Evolutionary conservation across 1,140 invertebrate species (phyloP).

Genomic region (Hermetia illucens): DNA sequence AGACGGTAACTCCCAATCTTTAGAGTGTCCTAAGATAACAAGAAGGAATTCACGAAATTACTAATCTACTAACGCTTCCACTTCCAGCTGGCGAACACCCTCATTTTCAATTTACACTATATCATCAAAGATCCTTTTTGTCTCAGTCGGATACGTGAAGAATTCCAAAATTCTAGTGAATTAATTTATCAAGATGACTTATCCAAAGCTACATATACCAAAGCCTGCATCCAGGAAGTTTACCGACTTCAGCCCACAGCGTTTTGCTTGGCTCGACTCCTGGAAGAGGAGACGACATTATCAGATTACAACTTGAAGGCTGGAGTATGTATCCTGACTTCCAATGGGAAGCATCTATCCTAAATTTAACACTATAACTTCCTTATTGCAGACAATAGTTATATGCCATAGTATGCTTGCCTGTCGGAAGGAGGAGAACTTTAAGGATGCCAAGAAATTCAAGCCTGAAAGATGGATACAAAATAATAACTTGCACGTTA

Average conservation of each 20-base stretch:
- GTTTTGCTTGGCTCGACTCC: conserved; percentile 63
- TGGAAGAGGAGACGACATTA: conserved; percentile 60
- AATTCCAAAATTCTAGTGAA: conserved; percentile 44
- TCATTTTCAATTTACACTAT: conserved; percentile 64
- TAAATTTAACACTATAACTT: conserved; percentile 3
- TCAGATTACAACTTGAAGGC: conserved; percentile 59
- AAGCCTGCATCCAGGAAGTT: conserved; percentile 74
- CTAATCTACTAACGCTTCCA: conserved; percentile 5
- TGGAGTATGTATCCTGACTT: conserved; percentile 44
- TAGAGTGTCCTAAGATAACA: too few species aligned
- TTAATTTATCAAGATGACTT: conserved; percentile 44
- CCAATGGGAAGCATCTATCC: not conserved
- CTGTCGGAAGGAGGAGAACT: conserved; percentile 63
- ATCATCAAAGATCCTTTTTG: conserved; percentile 51
- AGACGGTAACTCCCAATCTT: conserved; percentile 66
- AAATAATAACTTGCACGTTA: conserved; percentile 26
- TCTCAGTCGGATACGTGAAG: conserved; percentile 61
- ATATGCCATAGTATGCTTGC: conserved; percentile 74
- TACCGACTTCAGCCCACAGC: conserved; percentile 74
- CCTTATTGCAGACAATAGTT: conserved; percentile 57
- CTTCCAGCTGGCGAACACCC: conserved; percentile 60
- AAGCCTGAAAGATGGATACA: conserved; percentile 70
- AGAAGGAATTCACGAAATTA: not conserved
- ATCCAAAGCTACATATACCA: conserved; percentile 54
- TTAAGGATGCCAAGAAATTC: conserved; percentile 56